A percentile compares a stretch with the other conserved stretches of the same genome.
phyloP scores from a whole-genome alignment of 2,888 invertebrate genomes.

The Pasiphila rectangulata region DNA sequence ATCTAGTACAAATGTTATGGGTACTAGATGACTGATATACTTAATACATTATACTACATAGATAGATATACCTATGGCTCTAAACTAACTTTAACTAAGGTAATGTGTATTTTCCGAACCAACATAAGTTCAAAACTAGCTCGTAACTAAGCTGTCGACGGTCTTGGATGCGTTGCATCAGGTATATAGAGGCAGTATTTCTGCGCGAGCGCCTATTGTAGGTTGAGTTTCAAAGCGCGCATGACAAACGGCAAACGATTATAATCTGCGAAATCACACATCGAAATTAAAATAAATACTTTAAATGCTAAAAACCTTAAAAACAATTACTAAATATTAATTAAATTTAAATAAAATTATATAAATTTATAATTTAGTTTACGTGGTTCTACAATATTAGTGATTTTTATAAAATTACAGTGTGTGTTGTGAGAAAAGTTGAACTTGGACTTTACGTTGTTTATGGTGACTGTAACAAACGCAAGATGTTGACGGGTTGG shows the following conservation, averaged over 20 bases:
- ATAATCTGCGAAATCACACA: conserved; percentile 19
- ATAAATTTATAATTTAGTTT: no score
- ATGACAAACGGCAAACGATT: conserved; percentile 32
- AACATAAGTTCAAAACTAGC: no score
- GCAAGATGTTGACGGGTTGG: conserved; percentile 72
- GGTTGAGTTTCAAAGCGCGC: conserved; percentile 40
- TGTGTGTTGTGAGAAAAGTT: conserved; percentile 16
- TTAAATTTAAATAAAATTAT: no score
- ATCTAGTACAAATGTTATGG: no score
- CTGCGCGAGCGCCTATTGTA: conserved; percentile 66
- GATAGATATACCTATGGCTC: no score
- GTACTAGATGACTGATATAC: not conserved
- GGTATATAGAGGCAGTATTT: conserved; percentile 62
- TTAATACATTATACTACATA: no score
- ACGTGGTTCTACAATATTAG: no score
- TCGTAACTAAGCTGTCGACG: not conserved
- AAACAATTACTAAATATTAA: no score
- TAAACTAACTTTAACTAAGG: no score
- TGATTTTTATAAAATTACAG: conserved; percentile 10
- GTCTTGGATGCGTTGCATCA: conserved; percentile 31
- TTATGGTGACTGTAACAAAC: conserved; percentile 26
- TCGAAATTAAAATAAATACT: conserved; percentile 1
- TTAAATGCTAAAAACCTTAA: not conserved
- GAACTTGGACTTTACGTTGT: conserved; percentile 34
- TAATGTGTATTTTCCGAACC: no score